These are phyloP conservation scores for Philantomba maxwellii DNA, from an alignment of 2,113 vertebrate species.

Conservation along the genomic window DNA sequence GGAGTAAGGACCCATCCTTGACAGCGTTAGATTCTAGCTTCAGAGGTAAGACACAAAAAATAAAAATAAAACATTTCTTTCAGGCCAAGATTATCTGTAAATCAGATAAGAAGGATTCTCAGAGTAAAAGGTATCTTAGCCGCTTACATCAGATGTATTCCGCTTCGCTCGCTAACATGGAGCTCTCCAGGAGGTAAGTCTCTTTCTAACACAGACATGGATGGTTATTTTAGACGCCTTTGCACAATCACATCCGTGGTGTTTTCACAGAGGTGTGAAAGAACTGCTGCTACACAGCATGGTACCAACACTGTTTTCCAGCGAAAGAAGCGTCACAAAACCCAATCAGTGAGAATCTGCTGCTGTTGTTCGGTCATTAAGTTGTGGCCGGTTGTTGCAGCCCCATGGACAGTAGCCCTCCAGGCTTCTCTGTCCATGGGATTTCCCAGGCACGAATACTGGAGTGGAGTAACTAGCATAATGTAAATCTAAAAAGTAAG, in stretches of 20 bases:
- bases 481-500: background rate
- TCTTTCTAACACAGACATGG: background rate
- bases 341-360: rapidly evolving
- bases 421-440: background rate
- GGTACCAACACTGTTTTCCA: background rate
- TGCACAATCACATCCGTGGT: background rate
- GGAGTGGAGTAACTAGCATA: background rate
- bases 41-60: background rate
- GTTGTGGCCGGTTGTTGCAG: background rate
- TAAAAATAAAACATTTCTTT: background rate
- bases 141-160: background rate
- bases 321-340: background rate
- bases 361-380: background rate
- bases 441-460: background rate
- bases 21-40: background rate
- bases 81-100: background rate
- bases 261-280: background rate
- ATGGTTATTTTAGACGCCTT: background rate
- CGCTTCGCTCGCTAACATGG: background rate
- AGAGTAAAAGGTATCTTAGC: background rate
- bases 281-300: background rate
- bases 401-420: background rate
- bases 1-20: no score
- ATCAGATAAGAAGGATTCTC: background rate
- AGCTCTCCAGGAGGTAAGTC: background rate